Conservation (phyloP, 2,113 vertebrate genomes). For the Calonectris borealis region DNA sequence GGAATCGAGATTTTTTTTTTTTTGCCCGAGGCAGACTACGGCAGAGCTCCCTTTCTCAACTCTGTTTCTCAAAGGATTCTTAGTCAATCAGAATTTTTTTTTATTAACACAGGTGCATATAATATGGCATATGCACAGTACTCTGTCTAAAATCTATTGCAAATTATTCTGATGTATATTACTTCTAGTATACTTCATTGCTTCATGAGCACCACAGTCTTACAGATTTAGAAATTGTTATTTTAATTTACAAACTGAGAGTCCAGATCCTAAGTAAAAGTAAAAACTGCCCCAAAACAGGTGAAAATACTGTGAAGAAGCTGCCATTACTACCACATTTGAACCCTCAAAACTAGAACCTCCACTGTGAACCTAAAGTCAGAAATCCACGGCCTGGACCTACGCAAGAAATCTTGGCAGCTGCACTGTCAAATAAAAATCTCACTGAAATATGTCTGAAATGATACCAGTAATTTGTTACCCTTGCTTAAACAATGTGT, state of each 20-base stretch:
- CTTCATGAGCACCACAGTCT: not conserved
- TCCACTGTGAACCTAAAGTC: not conserved
- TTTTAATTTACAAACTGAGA: not conserved
- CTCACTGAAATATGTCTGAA: not conserved
- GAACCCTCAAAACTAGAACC: not conserved
- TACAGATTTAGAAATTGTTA: not conserved
- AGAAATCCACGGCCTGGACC: not conserved
- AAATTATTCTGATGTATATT: not conserved
- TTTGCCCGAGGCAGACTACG: not conserved
- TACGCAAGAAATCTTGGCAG: not conserved
- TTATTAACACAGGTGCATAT: not conserved
- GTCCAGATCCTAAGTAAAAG: not conserved
- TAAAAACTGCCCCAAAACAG: not conserved
- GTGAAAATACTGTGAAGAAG: not conserved
- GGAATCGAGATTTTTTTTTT: not conserved
- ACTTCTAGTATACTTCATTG: not conserved
- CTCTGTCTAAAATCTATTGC: not conserved
- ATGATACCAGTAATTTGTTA: not conserved
- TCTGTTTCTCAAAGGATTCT: not conserved
- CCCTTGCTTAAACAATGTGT: conserved; percentile 11
- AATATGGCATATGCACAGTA: not conserved
- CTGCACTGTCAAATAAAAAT: not conserved
- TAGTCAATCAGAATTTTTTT: not conserved
- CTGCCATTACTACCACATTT: not conserved
- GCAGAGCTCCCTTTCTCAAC: not conserved